Percentiles rank a stretch among this genome's conserved stretches.
Conservation (phyloP, 2,113 vertebrate genomes). For the Sialia sialis region DNA sequence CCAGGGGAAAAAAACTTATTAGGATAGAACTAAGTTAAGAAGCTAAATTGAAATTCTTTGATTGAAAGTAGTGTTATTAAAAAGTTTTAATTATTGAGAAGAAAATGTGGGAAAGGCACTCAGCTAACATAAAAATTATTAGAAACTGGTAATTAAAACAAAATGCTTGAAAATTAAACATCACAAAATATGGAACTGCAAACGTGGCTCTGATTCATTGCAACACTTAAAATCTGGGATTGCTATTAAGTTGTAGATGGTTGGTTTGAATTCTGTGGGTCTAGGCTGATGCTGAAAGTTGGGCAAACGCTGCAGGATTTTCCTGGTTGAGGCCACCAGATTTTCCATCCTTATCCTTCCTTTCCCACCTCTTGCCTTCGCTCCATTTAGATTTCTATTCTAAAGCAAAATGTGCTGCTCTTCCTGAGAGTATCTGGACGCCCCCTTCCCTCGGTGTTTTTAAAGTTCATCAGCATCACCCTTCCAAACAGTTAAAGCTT, state of each 20-base stretch:
- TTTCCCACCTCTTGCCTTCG: neutral
- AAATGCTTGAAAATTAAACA: constrained; percentile 59
- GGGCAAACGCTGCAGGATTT: neutral
- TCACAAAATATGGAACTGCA: constrained; percentile 42
- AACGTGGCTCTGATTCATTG: constrained; percentile 18
- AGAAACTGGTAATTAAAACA: constrained; percentile 61
- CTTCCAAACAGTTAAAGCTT: neutral
- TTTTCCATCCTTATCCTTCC: neutral
- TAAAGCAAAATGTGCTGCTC: neutral
- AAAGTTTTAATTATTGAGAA: constrained; percentile 68
- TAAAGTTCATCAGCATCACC: neutral
- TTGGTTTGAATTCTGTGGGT: neutral
- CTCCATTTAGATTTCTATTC: neutral
- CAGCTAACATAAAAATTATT: constrained; percentile 67
- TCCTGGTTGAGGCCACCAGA: neutral
- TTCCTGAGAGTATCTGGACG: neutral
- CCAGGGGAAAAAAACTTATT: constrained; percentile 28
- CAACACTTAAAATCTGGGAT: neutral
- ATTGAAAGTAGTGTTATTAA: constrained; percentile 65
- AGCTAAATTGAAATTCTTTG: constrained; percentile 60
- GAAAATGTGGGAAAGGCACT: constrained; percentile 51
- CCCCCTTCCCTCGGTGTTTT: neutral
- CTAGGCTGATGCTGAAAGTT: neutral
- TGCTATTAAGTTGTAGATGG: neutral
- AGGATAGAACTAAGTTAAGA: constrained; percentile 34